Evolutionary conservation across 92 coral and sea anemone species (phyloP), one percentile per base, ranked within the genome.

Genomic region (Meandrina meandrites): DNA sequence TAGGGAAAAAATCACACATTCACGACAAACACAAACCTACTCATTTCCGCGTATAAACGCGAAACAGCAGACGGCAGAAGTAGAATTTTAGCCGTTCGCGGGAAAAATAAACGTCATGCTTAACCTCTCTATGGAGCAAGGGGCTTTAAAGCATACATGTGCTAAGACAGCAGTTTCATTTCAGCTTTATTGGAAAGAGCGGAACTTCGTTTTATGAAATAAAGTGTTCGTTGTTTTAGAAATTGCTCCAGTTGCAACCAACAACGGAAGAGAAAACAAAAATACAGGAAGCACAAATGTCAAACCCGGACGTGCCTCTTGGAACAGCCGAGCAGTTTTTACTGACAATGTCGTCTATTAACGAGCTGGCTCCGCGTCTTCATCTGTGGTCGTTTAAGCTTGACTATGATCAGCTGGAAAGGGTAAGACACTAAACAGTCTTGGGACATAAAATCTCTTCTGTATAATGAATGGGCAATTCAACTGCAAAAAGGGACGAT

Each of bases 251-350:
- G 70, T 87, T 97, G 87, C 96, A 95, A 79, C 99, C 99, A 60
- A 92, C 97, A 0, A 91, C 95, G 17, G 99, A 97, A 64, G 99
- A 97, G 81, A 97, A 97, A 83, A 91, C 94, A 32, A 92, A 90
- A 36, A 97, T 97, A 56, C 98, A 97, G 54, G 99, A 95, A 86
- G 99, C 96, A 42, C 96, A 96, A 66, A 79, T 97, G 66, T 92
- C 98, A 31, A 93, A 93, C 82, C 99, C 99, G 5, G 99, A 97
- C 80, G 86, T 97, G 40, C 98, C 99, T 62, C 86, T 97, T 73
- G 99, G 98, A 40, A 92, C 98, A 27, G 99, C 99, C 10, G 99
- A 97, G 48, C 99, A 97, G 88, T 97, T 95, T 84, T 89, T 97
- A 47, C 91, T 97, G 6, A 92, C 97, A 5, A 93, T 97, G 95